Base-by-base conservation (phyloP, 2,888 invertebrate species). In the Macrosoma leucophasiata region DNA sequence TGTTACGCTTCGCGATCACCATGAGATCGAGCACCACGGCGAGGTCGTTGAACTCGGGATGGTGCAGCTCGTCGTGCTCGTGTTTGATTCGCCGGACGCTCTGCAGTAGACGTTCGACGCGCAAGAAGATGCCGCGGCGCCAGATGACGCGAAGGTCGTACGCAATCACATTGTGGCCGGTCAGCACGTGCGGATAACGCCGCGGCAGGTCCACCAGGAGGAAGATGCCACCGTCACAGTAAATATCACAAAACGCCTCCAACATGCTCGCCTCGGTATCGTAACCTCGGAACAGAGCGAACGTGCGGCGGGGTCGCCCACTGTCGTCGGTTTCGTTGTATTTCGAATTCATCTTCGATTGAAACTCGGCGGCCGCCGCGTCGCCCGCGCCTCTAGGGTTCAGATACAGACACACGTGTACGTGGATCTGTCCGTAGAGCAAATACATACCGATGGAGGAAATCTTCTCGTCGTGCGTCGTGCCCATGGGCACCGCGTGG, bases 391-490 rank as follows among this genome's bases (percentile, higher is more conserved):
- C n/a, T 9, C n/a, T 13, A 8, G 24, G 24, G 13, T 24, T 24
- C 25, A 25, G 25, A 13, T 25, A 25, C 13, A 25, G 25, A 13
- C 25, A 25, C 25, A 25, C 25, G 25, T 25, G 25, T 9, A 25
- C 25, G 25, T 25, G 25, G 25, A 25, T 25, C 14, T 13, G 26
- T 13, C 14, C 14, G 8, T 15, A 27, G 10, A 27, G 17, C 13
- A 27, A n/a, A 11, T 27, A 15, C 26, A 27, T 15, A 14, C 26
- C 17, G 26, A 27, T 27, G 18, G 26, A 27, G 15, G 26, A 27
- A 17, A 27, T 27, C 17, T 27, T 27, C 15, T 27, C 26, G 26
- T 27, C 26, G 9, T 27, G 26, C 15, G 26, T 27, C 14, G 26
- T 27, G 10, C 26, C 26, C 26, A 27, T 27, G 26, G 26, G 26